A percentile compares a stretch with the other conserved stretches of the same genome.
Evolutionary conservation across 1,140 invertebrate species (phyloP).

Genomic region (Piezodorus guildinii): DNA sequence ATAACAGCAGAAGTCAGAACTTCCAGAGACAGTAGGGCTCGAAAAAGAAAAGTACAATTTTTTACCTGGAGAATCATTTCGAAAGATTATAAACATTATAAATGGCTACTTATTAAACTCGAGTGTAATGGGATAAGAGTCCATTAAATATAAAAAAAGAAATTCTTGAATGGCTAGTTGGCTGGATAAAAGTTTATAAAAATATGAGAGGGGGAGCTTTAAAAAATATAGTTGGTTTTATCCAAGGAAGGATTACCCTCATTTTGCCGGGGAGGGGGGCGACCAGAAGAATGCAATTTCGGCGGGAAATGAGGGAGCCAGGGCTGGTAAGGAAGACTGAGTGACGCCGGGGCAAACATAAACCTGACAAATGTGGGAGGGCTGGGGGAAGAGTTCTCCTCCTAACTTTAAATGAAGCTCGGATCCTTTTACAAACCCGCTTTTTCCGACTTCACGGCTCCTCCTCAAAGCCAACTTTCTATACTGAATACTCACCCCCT

Average conservation of each 20-base stretch:
- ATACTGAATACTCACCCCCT: neutral
- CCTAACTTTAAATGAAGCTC: slow-evolving; percentile 20
- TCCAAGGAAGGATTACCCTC: slow-evolving; percentile 15
- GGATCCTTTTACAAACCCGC: slow-evolving; percentile 13
- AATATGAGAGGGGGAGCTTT: slow-evolving; percentile 6
- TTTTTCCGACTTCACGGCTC: slow-evolving; percentile 15
- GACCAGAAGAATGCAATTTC: slow-evolving; percentile 19
- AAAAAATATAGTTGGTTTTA: slow-evolving; percentile 14
- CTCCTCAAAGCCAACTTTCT: neutral
- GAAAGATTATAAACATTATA: too few relatives aligned
- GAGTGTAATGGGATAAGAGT: neutral
- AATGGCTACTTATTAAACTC: too few relatives aligned
- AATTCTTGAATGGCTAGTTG: neutral
- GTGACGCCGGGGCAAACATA: slow-evolving; percentile 17
- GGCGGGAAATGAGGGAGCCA: slow-evolving; percentile 12
- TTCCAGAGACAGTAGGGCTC: too few relatives aligned
- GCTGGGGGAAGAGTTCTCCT: neutral
- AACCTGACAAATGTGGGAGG: slow-evolving; percentile 16
- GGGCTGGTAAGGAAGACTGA: slow-evolving; percentile 11
- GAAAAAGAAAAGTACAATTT: too few relatives aligned
- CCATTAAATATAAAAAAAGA: slow-evolving; percentile 2
- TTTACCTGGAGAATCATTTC: too few relatives aligned
- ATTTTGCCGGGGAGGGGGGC: neutral
- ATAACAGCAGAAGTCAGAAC: too few relatives aligned
- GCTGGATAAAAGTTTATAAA: neutral